phyloP scores from a whole-genome alignment of 2,888 invertebrate genomes.

The Thecophora atra region DNA sequence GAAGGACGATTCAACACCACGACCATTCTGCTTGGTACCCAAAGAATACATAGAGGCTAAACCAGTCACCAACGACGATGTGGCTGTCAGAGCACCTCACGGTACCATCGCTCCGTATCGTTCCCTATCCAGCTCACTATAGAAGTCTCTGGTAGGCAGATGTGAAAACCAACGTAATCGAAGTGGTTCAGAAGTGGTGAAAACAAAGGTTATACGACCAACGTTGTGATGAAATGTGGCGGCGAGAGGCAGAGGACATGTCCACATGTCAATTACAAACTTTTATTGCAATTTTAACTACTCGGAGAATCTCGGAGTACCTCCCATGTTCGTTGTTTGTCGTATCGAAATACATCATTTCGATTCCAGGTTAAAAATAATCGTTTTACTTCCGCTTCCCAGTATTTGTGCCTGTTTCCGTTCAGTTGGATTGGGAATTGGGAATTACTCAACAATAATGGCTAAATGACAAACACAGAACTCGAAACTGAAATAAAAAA shows the following conservation, averaged over 20 bases:
- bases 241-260: slow-evolving; percentile 31
- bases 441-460: too few species aligned
- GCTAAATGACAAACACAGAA: too few species aligned
- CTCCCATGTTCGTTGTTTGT: too few species aligned
- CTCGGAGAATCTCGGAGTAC: too few species aligned
- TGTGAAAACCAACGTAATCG: not conserved
- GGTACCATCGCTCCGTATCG: not conserved
- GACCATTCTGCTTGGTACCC: not conserved
- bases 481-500: too few species aligned
- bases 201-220: not conserved
- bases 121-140: not conserved
- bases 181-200: not conserved
- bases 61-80: slow-evolving; percentile 29
- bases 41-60: too few species aligned
- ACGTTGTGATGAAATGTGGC: not conserved
- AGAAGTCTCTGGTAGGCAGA: not conserved
- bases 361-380: not conserved
- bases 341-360: slow-evolving; percentile 22
- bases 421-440: not conserved
- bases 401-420: not conserved
- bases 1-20: not conserved
- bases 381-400: not conserved
- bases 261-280: slow-evolving; percentile 60
- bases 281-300: slow-evolving; percentile 57
- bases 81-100: not conserved